Base-by-base conservation (phyloP, 2,113 vertebrate species). In the Callocephalon fimbriatum region DNA sequence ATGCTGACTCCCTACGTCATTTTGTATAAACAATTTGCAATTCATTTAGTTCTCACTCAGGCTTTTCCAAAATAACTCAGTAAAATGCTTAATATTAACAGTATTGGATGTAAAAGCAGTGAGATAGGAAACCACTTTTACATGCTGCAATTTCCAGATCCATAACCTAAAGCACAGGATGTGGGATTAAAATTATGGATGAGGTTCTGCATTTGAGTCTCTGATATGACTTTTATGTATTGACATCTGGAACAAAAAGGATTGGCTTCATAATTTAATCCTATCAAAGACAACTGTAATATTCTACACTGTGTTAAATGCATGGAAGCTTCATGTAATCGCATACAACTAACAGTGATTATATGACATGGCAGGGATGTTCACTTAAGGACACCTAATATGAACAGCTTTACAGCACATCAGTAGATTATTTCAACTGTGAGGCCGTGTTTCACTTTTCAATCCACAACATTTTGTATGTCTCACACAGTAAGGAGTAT, bases 191-290 rank as follows among this genome's bases (percentile, higher is more conserved):
- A 63, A 89, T 76, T 87, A 83, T 35, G 32, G 13, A 82, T 65
- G 86, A 48, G 29, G 67, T 65, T 88, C 59, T 93, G n/a, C 42
- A 87, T 85, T 84, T 45, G 37, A 50, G 31, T 87, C 9, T 97
- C 84, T 85, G 27, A 82, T 93, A 95, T 40, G 87, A 72, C n/a
- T 96, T 87, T 76, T 75, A 40, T 82, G n/a, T 88, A 92, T n/a
- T 92, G 74, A 93, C 67, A 74, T 68, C 86, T 88, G 95, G 79
- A 97, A 83, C 75, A 74, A 93, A 91, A 86, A 85, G n/a, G 74
- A 80, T 96, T 84, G 90, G 65, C 42, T 75, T n/a, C 44, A 95
- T 97, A 93, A 93, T 86, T 66, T 91, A 96, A 97, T 95, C 73
- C 66, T 85, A 67, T 86, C 71, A 94, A 95, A 96, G 77, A 53